Evolutionary conservation across 1,140 invertebrate genomes (phyloP).

Genomic region (Diachasma alloeum): DNA sequence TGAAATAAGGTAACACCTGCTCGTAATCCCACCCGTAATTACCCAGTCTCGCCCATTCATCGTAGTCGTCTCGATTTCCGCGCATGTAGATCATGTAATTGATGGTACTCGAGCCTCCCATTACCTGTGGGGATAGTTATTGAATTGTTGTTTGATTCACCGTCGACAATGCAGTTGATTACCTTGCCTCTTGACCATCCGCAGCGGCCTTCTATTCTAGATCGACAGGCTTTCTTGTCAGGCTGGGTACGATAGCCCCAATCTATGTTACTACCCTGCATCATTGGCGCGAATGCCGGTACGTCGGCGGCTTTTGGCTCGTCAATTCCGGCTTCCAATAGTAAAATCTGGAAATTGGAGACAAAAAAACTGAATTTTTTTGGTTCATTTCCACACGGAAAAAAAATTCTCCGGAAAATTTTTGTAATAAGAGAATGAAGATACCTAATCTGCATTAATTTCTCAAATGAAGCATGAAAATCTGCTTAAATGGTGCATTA

Average conservation of each 20-base stretch:
- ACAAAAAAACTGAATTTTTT: no score
- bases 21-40: slow-evolving; percentile 75
- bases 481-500: no score
- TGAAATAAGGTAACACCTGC: slow-evolving; percentile 70
- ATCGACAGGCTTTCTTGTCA: slow-evolving; percentile 72
- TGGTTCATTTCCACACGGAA: no score
- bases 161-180: slow-evolving; percentile 16
- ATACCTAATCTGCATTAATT: no score
- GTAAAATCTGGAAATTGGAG: slow-evolving; percentile 48
- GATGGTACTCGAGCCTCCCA: slow-evolving; percentile 74
- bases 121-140: slow-evolving; percentile 8
- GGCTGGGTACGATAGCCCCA: slow-evolving; percentile 71
- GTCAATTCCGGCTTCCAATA: slow-evolving; percentile 63
- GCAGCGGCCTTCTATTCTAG: slow-evolving; percentile 60
- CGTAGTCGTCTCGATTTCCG: slow-evolving; percentile 78
- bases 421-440: no score
- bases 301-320: slow-evolving; percentile 62
- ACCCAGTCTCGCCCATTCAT: slow-evolving; percentile 74
- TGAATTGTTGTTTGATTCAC: not conserved
- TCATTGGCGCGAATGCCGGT: slow-evolving; percentile 58
- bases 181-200: slow-evolving; percentile 66
- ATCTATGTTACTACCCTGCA: slow-evolving; percentile 65
- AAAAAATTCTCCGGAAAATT: no score
- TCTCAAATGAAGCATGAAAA: no score
- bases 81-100: slow-evolving; percentile 83